Evolutionary conservation across 2,797 vertebrate species (phyloP).

Genomic region (Peromyscus melanophrys): DNA sequence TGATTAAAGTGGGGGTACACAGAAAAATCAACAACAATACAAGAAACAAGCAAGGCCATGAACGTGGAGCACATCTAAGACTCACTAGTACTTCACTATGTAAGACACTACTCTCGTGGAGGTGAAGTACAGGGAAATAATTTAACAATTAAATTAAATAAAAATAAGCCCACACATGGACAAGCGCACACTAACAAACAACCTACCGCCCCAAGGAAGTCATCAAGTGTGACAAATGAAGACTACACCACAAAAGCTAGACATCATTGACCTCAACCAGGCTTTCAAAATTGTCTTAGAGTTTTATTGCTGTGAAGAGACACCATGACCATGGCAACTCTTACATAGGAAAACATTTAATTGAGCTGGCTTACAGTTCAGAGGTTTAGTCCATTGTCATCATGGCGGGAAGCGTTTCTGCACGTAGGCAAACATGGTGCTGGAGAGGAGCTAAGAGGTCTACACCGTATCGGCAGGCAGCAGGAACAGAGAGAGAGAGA

Average conservation of each 20-base stretch:
- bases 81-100: not conserved
- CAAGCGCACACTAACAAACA: not conserved
- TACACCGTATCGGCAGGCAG: not conserved
- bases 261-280: not conserved
- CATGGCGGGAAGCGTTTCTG: not conserved
- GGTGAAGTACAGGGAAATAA: not conserved
- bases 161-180: not conserved
- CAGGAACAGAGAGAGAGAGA: not conserved
- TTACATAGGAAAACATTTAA: not conserved
- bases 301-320: not conserved
- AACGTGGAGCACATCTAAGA: not conserved
- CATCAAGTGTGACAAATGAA: not conserved
- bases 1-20: not conserved
- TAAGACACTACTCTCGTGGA: no score
- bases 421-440: not conserved
- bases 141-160: slow-evolving; percentile 5
- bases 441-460: not conserved
- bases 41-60: not conserved
- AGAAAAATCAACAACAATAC: not conserved
- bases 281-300: not conserved
- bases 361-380: not conserved
- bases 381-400: not conserved
- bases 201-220: not conserved
- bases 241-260: not conserved
- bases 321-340: not conserved